Conservation (phyloP, 2,113 vertebrate genomes). For the Myotis davidii region DNA sequence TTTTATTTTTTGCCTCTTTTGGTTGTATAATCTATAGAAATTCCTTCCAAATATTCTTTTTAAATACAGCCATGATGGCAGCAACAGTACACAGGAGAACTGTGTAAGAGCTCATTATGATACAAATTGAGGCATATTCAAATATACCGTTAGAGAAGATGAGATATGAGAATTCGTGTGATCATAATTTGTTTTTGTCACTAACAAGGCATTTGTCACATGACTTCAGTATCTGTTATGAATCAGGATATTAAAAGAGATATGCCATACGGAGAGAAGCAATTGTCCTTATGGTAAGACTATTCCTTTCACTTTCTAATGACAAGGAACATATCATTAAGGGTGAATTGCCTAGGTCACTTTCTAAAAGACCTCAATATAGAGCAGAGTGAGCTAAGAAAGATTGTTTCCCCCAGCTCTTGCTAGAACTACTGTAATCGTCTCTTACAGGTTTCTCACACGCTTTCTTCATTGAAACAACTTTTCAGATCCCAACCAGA, state of each 20-base stretch:
- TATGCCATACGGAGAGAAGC: neutral
- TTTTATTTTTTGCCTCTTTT: constrained; percentile 45
- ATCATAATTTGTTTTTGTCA: constrained; percentile 31
- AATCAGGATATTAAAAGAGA: constrained; percentile 11
- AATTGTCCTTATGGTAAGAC: constrained; percentile 13
- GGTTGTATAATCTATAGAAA: neutral
- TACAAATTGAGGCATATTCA: constrained; percentile 59
- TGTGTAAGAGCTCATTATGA: constrained; percentile 11
- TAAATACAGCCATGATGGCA: constrained; percentile 26
- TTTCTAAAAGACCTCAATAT: neutral
- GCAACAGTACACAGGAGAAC: constrained; percentile 42
- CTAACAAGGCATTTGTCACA: constrained; percentile 30
- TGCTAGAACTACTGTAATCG: neutral
- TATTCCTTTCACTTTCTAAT: neutral
- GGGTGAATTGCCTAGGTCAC: neutral
- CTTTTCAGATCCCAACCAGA: neutral
- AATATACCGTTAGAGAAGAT: neutral
- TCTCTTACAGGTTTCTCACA: neutral
- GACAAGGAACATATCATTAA: neutral
- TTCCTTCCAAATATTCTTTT: constrained; percentile 46
- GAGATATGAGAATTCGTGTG: neutral
- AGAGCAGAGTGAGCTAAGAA: neutral
- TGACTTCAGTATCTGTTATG: neutral
- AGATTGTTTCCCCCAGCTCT: neutral
- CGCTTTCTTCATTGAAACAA: neutral